A percentile compares a stretch with the other conserved stretches of the same genome.
Conservation (phyloP, 2,888 invertebrate species). For the Anaspis maculata region DNA sequence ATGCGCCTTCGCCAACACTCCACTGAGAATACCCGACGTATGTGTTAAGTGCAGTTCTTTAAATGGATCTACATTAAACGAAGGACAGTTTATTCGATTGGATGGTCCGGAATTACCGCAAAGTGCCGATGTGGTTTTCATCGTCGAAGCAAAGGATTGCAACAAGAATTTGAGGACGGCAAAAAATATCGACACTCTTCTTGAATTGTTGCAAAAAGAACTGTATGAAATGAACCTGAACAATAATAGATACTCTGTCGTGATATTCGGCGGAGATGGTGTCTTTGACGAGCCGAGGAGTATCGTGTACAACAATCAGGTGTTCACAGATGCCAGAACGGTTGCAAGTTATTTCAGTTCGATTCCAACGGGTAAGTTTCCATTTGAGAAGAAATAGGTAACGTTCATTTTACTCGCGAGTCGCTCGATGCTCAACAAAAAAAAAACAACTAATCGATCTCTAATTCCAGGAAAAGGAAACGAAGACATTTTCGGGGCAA, state of each 20-base stretch:
- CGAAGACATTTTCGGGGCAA: conserved; percentile 67
- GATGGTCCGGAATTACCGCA: conserved; percentile 50
- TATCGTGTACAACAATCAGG: conserved; percentile 60
- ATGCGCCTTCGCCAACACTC: conserved; percentile 66
- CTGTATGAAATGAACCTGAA: conserved; percentile 51
- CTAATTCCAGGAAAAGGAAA: conserved; percentile 49
- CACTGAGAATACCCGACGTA: conserved; percentile 68
- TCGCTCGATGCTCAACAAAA: too few species aligned
- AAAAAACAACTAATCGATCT: too few species aligned
- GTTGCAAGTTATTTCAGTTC: conserved; percentile 61
- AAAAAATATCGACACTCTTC: conserved; percentile 61
- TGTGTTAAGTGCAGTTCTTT: conserved; percentile 68
- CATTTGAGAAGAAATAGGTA: conserved; percentile 12
- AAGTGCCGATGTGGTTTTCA: conserved; percentile 80
- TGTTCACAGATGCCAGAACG: conserved; percentile 58
- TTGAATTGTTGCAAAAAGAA: conserved; percentile 61
- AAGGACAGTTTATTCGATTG: conserved; percentile 67
- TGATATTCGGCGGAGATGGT: conserved; percentile 74
- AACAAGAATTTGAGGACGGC: conserved; percentile 60
- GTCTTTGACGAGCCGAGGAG: conserved; percentile 65
- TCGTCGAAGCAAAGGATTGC: conserved; percentile 80
- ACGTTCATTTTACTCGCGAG: conserved; percentile 5
- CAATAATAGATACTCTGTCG: conserved; percentile 73
- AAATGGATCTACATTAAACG: conserved; percentile 61
- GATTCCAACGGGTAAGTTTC: conserved; percentile 55